phyloP scores from a whole-genome alignment of 2,113 vertebrate genomes.

The Pseudonaja textilis region DNA sequence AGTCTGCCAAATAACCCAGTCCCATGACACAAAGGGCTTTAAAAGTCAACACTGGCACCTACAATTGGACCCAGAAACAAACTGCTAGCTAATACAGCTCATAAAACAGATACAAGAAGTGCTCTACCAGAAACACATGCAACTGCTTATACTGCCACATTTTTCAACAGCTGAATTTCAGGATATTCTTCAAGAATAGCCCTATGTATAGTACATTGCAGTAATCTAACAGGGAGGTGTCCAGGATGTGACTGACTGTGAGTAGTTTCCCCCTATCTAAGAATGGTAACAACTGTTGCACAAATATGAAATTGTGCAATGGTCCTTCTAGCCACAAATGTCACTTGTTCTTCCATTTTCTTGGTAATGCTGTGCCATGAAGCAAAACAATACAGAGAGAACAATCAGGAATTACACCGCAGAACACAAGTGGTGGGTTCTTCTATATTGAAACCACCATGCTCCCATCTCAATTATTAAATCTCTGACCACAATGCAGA shows the following conservation, averaged over 20 bases:
- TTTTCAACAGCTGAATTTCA: background rate
- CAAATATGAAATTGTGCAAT: background rate
- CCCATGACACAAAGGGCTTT: background rate
- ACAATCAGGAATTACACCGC: conserved; percentile 44
- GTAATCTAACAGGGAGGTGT: background rate
- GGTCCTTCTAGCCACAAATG: background rate
- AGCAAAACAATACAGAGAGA: conserved; percentile 25
- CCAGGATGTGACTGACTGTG: background rate
- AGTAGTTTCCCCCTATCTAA: background rate
- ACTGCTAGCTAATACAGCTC: background rate
- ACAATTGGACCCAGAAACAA: background rate
- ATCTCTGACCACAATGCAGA: background rate
- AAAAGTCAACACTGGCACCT: background rate
- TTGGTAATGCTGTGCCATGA: conserved; percentile 42
- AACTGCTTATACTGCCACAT: background rate
- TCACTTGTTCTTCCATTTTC: conserved; percentile 22
- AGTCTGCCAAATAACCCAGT: background rate
- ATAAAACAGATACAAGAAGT: background rate
- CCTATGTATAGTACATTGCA: background rate
- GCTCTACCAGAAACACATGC: background rate
- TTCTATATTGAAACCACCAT: conserved; percentile 29
- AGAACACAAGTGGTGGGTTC: conserved; percentile 46
- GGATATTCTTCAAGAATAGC: background rate
- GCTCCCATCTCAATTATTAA: background rate
- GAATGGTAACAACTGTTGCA: background rate